These are phyloP conservation scores for Galerucella nymphaeae DNA, from an alignment of 2,888 invertebrate genomes.

Conservation along the genomic window DNA sequence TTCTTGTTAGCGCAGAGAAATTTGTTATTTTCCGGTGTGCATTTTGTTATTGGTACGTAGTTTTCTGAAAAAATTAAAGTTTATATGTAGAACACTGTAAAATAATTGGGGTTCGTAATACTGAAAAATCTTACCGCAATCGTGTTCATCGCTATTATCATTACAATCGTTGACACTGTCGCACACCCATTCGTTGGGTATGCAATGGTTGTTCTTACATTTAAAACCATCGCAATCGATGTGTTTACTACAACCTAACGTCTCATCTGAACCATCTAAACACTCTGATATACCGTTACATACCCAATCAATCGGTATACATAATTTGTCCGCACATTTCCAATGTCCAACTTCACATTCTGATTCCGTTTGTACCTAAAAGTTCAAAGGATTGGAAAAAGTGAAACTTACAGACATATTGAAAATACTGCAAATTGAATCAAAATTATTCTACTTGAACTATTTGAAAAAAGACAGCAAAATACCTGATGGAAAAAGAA, in stretches of 20 bases:
- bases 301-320: slow-evolving; percentile 59
- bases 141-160: slow-evolving; percentile 69
- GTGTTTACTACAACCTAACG: slow-evolving; percentile 61
- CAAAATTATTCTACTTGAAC: no score
- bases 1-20: slow-evolving; percentile 69
- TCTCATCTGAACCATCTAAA: slow-evolving; percentile 63
- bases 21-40: slow-evolving; percentile 65
- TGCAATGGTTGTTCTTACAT: slow-evolving; percentile 70
- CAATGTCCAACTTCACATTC: slow-evolving; percentile 58
- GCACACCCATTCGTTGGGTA: slow-evolving; percentile 68
- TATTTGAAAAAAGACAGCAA: no score
- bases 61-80: slow-evolving; percentile 52
- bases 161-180: slow-evolving; percentile 70
- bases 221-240: slow-evolving; percentile 71
- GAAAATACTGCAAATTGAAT: no score
- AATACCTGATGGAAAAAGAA: no score
- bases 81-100: not conserved
- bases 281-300: slow-evolving; percentile 63
- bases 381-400: not conserved
- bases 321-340: slow-evolving; percentile 58
- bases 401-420: not conserved
- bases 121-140: slow-evolving; percentile 65
- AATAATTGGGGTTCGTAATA: not conserved
- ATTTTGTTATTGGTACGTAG: slow-evolving; percentile 61
- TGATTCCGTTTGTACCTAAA: slow-evolving; percentile 33